A percentile compares a stretch with the other conserved stretches of the same genome.
These are phyloP conservation scores for Larimichthys crocea DNA, from an alignment of 2,113 vertebrate genomes.

Conservation along the genomic window DNA sequence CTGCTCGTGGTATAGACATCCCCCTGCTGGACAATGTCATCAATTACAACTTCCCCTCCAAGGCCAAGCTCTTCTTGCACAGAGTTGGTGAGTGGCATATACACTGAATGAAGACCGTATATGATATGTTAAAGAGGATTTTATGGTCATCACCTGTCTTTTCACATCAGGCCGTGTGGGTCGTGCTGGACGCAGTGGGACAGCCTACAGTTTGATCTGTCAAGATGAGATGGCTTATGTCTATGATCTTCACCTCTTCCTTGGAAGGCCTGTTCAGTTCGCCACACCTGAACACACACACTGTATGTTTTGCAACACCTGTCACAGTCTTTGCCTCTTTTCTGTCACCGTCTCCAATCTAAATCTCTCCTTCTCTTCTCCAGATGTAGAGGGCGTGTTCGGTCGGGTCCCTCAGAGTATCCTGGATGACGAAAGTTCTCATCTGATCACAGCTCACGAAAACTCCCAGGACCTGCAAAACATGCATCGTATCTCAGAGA, in stretches of 20 bases:
- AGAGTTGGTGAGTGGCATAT: conserved; percentile 89
- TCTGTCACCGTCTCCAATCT: no score
- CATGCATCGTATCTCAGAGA: conserved; percentile 86
- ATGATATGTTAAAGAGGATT: not conserved
- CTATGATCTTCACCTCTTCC: conserved; percentile 94
- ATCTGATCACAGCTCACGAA: conserved; percentile 84
- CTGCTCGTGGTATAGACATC: conserved; percentile 96
- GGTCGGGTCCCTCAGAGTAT: conserved; percentile 93
- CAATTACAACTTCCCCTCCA: conserved; percentile 98
- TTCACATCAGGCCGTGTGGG: conserved; percentile 90
- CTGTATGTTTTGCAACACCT: conserved; percentile 74
- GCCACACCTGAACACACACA: conserved; percentile 78
- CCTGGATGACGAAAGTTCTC: conserved; percentile 90
- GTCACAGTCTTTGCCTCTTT: not conserved
- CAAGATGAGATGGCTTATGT: conserved; percentile 91
- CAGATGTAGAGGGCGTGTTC: conserved; percentile 83
- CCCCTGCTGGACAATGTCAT: conserved; percentile 96
- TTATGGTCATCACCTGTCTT: conserved; percentile 5
- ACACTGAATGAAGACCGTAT: not conserved
- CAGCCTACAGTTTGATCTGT: conserved; percentile 91
- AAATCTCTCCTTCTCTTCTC: not conserved
- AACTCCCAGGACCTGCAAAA: conserved; percentile 88
- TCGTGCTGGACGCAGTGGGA: conserved; percentile 91
- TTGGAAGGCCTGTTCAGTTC: conserved; percentile 87
- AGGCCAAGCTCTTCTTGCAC: conserved; percentile 95